Percentiles rank a stretch among this genome's conserved stretches.
These are phyloP conservation scores for Struthidea cinerea DNA, from an alignment of 2,113 vertebrate genomes.

Conservation along the genomic window DNA sequence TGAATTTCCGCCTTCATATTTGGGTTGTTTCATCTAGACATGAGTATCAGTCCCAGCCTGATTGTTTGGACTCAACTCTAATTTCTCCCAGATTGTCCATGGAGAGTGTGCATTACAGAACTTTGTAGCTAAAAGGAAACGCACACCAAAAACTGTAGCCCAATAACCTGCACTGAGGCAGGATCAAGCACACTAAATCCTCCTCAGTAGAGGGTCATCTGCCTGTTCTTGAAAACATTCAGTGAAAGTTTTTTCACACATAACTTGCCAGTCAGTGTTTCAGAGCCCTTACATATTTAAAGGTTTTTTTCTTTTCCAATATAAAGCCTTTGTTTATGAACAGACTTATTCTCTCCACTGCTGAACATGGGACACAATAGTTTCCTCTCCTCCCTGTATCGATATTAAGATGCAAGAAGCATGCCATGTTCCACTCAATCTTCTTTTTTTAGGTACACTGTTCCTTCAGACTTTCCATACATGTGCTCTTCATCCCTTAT, in stretches of 20 bases:
- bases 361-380: not conserved
- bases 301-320: not conserved
- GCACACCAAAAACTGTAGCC: not conserved
- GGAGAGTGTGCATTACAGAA: not conserved
- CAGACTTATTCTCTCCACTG: not conserved
- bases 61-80: constrained; percentile 25
- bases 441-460: not conserved
- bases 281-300: not conserved
- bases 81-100: constrained; percentile 41
- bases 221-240: not conserved
- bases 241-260: not conserved
- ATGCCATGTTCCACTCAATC: not conserved
- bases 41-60: constrained; percentile 1
- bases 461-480: not conserved
- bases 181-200: not conserved
- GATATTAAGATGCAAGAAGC: not conserved
- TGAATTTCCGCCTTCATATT: constrained; percentile 37
- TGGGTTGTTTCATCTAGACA: constrained; percentile 32
- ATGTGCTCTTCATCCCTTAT: not conserved
- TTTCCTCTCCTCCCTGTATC: not conserved
- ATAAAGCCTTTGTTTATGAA: not conserved
- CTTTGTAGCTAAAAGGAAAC: constrained; percentile 3
- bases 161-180: not conserved
- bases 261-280: not conserved
- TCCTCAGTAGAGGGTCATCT: not conserved